Base-by-base conservation (phyloP, 1,140 invertebrate species). In the Rhizoglyphus robini region DNA sequence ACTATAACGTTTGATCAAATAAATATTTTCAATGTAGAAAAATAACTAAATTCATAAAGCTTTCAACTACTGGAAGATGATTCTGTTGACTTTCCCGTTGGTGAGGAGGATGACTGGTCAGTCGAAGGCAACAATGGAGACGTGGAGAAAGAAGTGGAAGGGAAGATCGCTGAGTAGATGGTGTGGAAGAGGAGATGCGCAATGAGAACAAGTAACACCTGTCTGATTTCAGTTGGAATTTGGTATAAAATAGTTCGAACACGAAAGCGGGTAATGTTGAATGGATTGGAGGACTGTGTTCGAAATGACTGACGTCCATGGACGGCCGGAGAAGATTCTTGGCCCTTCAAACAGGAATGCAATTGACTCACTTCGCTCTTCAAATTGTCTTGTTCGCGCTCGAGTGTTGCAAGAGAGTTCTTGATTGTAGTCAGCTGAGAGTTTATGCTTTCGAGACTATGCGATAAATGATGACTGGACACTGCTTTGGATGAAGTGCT, bases 391-490 rank as follows among this genome's bases (percentile, higher is more conserved):
- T 46, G 48, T 51, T 47, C 48, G 23, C 31, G 47, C 20, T 63
- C 20, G 8, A 63, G 3, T 27, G 20, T 15, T 27, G 15, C 27
- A 15, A 63, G 3, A 25, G 61, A 15, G 15, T 51, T 30, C 34
- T 63, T 49, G 71, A 83, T 82, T 65, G 69, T 85, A 27, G 15
- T 29, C 30, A 60, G 29, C 29, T 29, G 3, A 23, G 15, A 29
- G 3, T n/a, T 32, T 3, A 60, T 34, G 2, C 8, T 60, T 27
- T 51, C 48, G 11, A 51, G 23, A 20, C 23, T 46, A 46, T 20
- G 23, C 23, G n/a, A 20, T 51, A 27, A 25, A 51, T 20, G 2
- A 20, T 20, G 18, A 8, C 23, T 46, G 8, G 8, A 25, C 15
- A 23, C 13, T 51, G 48, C 13, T 51, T 13, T 1, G 1, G 8